Evolutionary conservation across 1,140 invertebrate genomes (phyloP), one percentile per base, ranked within the genome.

Genomic region (Drosophila auraria): DNA sequence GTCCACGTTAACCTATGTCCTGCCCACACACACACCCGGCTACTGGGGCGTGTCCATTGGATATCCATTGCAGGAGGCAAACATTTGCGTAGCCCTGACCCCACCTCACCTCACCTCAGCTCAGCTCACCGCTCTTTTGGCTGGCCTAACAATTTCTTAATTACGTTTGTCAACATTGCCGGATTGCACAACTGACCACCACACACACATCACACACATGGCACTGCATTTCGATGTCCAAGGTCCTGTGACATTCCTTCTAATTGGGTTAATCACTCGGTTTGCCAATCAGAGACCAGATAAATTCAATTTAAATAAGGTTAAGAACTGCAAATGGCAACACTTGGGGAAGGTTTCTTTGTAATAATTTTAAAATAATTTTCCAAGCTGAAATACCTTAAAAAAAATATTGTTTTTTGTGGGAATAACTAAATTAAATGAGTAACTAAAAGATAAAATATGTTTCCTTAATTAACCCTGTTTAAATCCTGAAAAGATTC

Each of bases 101-200:
- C 23, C 23, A 23, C 30, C 20, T 11, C 38, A 12, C 12, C 38
- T 5, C 20, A n/a, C 30, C 15, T 15, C 15, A 12, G 11, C 15
- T 20, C 20, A 20, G 3, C 4, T 17, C 25, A 9, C 50, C 9
- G 42, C 33, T 20, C 66, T 23, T 25, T 30, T 36, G 38, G 1
- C 38, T 33, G 51, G 40, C 17, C 56, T 38, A 62, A 56, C 77
- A 80, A 73, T 79, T 73, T 79, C 77, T 79, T 79, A 79, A 79
- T 79, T 79, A 65, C 75, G 77, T 79, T 72, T 79, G 76, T 79
- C 76, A 63, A 72, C 76, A 78, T 56, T 40, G 45, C 30, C 7
- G 33, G 36, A 27, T 54, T 49, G 38, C 75, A 47, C 63, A 60
- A 42, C 33, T 57, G 61, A 66, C 74, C 75, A 69, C 49, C 49